A percentile compares a stretch with the other conserved stretches of the same genome.
Evolutionary conservation across 2,888 invertebrate species (phyloP).

Genomic region (Rhagonycha lutea): DNA sequence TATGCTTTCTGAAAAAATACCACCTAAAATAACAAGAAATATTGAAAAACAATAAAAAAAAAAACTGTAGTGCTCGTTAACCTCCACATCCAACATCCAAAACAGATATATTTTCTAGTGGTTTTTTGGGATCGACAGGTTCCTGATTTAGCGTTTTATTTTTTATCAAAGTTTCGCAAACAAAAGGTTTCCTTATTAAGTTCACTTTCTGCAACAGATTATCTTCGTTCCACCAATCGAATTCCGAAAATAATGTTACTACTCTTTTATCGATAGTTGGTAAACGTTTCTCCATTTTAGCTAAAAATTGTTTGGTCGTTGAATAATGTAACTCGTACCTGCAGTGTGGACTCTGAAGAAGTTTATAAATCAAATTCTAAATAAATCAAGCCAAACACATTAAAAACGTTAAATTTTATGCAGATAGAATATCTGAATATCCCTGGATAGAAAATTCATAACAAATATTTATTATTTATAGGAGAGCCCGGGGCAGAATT

Average conservation of each 20-base stretch:
- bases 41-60: neutral
- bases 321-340: too few species aligned
- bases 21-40: neutral
- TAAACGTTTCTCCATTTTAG: neutral
- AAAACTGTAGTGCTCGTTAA: neutral
- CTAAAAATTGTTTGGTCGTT: neutral
- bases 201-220: neutral
- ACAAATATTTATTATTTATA: too few species aligned
- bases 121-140: neutral
- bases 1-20: slow-evolving; percentile 51
- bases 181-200: neutral
- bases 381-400: too few species aligned
- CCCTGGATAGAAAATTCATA: too few species aligned
- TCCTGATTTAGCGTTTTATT: neutral
- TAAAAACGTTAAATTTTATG: too few species aligned
- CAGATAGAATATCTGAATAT: too few species aligned
- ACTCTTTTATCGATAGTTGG: neutral
- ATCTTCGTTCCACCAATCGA: neutral
- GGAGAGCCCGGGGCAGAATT: too few species aligned
- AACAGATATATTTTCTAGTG: neutral
- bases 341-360: too few species aligned
- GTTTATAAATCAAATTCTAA: too few species aligned
- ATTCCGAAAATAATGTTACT: neutral
- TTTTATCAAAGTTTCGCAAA: neutral
- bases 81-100: neutral